Percentiles rank a stretch among this genome's conserved stretches.
Evolutionary conservation across 2,797 vertebrate species (phyloP).

Genomic region (Hydrophis major): DNA sequence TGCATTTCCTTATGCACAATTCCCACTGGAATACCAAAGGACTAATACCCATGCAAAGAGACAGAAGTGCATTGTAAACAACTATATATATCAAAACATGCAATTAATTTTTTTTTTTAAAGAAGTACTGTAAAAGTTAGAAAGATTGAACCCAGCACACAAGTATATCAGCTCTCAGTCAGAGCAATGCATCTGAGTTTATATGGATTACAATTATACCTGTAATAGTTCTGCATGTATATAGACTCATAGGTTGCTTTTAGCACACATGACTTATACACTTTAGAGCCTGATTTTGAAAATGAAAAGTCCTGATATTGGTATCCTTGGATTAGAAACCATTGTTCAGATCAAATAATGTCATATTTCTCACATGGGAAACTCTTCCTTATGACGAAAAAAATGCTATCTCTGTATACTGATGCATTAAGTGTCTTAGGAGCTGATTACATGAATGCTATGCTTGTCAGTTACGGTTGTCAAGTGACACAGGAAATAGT

Average conservation of each 20-base stretch:
- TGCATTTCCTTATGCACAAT: not conserved
- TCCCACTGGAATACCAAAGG: not conserved
- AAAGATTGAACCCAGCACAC: not conserved
- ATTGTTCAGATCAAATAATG: not conserved
- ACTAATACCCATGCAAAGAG: not conserved
- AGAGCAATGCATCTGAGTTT: not conserved
- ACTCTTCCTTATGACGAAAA: not conserved
- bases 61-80: not conserved
- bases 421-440: not conserved
- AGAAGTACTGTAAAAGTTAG: not conserved
- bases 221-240: not conserved
- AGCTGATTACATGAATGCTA: not conserved
- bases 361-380: not conserved
- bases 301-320: not conserved
- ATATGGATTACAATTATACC: not conserved
- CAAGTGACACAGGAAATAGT: not conserved
- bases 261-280: not conserved
- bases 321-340: not conserved
- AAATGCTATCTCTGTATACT: not conserved
- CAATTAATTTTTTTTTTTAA: fast-evolving
- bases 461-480: not conserved
- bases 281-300: not conserved
- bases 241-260: not conserved
- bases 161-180: not conserved
- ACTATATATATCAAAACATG: fast-evolving